Evolutionary conservation across 2,797 vertebrate genomes (phyloP).

Genomic region (Echeneis naucrates): DNA sequence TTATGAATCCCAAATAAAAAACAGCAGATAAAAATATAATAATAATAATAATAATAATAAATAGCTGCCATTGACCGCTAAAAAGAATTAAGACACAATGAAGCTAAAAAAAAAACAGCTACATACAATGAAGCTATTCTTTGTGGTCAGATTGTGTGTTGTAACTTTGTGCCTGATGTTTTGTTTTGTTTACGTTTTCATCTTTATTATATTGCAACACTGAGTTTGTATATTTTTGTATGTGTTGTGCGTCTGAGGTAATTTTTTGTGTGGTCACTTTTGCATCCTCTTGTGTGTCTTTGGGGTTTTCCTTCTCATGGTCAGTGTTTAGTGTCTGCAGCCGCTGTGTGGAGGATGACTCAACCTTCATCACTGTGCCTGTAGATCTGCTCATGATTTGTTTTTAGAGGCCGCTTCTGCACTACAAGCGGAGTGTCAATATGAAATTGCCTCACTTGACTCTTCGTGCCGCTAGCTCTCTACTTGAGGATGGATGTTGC

Average conservation of each 20-base stretch:
- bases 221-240: too few species aligned
- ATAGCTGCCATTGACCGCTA: background rate
- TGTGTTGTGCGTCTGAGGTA: too few species aligned
- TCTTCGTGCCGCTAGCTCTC: background rate
- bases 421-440: slow-evolving; percentile 17
- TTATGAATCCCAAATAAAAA: background rate
- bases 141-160: background rate
- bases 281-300: background rate
- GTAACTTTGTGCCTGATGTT: too few species aligned
- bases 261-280: background rate
- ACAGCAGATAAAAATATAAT: too few species aligned
- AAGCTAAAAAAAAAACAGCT: background rate
- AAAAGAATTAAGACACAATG: background rate
- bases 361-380: slow-evolving; percentile 32
- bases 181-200: too few species aligned
- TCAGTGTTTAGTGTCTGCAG: too few species aligned
- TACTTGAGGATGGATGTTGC: slow-evolving; percentile 27
- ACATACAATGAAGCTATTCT: too few species aligned
- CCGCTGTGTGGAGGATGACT: slow-evolving; percentile 34
- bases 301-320: background rate
- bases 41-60: background rate
- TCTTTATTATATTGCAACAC: too few species aligned
- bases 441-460: slow-evolving; percentile 27
- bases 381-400: slow-evolving; percentile 28
- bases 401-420: slow-evolving; percentile 1